These are phyloP conservation scores for Orientallactaga bullata DNA, from an alignment of 2,113 vertebrate species.

Conservation along the genomic window DNA sequence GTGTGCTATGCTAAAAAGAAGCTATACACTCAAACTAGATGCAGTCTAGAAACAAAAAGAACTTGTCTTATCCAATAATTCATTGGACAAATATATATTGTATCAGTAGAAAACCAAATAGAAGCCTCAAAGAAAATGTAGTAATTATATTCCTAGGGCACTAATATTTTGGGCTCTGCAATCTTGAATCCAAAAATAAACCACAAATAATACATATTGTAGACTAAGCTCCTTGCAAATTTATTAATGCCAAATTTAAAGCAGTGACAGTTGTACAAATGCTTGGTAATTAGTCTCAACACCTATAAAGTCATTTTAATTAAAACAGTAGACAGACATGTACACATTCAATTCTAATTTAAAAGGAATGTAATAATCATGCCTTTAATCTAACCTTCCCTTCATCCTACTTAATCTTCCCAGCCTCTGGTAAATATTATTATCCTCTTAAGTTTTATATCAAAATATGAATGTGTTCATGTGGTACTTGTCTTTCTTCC, in stretches of 20 bases:
- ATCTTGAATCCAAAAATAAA: constrained; percentile 9
- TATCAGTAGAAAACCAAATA: neutral
- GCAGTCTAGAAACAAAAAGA: neutral
- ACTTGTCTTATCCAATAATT: neutral
- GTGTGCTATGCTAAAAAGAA: constrained; percentile 1
- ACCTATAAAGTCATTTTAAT: neutral
- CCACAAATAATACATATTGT: neutral
- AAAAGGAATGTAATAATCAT: neutral
- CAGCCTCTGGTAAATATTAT: too few species aligned
- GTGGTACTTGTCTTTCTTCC: neutral
- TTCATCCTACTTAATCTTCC: too few species aligned
- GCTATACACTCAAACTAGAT: neutral
- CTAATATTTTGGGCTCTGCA: neutral
- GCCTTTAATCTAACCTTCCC: neutral
- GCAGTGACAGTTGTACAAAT: neutral
- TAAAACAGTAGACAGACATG: neutral
- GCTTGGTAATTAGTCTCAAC: neutral
- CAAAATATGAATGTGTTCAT: too few species aligned
- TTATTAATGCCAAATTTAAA: constrained; percentile 16
- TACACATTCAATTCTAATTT: neutral
- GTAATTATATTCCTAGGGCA: neutral
- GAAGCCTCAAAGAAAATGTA: neutral
- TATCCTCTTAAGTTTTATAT: too few species aligned
- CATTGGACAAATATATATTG: neutral
- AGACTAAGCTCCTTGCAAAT: neutral